Evolutionary conservation across 2,113 vertebrate genomes (phyloP).

Genomic region (Semicossyphus pulcher): DNA sequence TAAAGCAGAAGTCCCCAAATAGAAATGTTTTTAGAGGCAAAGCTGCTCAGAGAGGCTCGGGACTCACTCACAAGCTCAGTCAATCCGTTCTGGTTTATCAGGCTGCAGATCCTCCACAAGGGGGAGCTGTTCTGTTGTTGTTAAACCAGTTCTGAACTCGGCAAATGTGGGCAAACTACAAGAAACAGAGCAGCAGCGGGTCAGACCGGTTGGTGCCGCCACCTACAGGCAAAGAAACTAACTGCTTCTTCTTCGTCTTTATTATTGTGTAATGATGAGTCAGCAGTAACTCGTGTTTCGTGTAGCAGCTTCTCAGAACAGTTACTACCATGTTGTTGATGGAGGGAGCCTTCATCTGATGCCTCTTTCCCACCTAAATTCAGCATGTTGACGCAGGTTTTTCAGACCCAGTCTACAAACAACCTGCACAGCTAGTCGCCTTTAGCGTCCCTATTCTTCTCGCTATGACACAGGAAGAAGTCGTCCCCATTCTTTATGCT

Average conservation of each 20-base stretch:
- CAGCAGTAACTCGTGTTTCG: not conserved
- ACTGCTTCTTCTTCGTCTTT: not conserved
- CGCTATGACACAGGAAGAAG: not conserved
- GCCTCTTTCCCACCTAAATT: too few species aligned
- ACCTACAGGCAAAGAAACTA: not conserved
- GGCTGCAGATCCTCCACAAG: not conserved
- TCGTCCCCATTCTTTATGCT: not conserved
- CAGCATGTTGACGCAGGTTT: too few species aligned
- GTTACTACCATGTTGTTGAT: not conserved
- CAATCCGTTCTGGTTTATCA: not conserved
- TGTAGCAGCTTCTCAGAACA: not conserved
- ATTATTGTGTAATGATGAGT: not conserved
- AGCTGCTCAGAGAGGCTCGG: not conserved
- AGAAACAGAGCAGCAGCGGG: not conserved
- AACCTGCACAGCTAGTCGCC: not conserved
- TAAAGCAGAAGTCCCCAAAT: slow-evolving; percentile 8
- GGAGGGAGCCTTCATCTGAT: too few species aligned
- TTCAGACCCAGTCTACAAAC: not conserved
- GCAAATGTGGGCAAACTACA: not conserved
- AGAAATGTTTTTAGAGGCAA: not conserved
- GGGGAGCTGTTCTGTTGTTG: not conserved
- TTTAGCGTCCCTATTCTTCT: not conserved
- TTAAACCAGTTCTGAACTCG: not conserved
- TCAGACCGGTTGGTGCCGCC: not conserved
- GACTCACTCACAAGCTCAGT: not conserved